phyloP scores from a whole-genome alignment of 2,797 vertebrate genomes.

The Micrastur ruficollis region DNA sequence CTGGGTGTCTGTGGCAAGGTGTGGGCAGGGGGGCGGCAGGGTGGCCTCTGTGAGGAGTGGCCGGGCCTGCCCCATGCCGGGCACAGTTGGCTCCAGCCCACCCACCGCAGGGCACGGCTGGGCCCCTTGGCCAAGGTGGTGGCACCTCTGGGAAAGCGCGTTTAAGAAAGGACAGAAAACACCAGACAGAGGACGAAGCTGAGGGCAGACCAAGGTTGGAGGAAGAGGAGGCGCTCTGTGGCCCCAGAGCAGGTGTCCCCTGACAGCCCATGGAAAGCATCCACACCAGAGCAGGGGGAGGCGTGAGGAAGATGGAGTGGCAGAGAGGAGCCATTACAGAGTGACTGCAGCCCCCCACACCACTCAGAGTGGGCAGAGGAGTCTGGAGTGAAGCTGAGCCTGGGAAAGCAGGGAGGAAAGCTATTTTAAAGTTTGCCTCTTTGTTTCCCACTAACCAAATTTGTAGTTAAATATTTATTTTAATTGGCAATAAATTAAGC shows the following conservation, averaged over 20 bases:
- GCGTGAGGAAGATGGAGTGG: rapidly evolving
- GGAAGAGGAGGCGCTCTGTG: background rate
- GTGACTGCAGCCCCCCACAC: background rate
- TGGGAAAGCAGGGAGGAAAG: background rate
- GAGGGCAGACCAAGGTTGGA: background rate
- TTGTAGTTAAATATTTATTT: background rate
- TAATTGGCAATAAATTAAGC: background rate
- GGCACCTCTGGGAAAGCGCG: rapidly evolving
- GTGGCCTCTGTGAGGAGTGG: background rate
- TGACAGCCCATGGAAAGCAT: background rate
- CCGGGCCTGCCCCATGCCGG: rapidly evolving
- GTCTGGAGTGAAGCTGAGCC: background rate
- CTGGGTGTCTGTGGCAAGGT: background rate
- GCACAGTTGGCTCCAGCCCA: rapidly evolving
- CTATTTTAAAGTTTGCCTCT: background rate
- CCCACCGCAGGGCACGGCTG: rapidly evolving
- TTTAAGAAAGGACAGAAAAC: background rate
- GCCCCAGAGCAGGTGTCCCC: background rate
- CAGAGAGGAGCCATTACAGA: background rate
- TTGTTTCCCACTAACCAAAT: background rate
- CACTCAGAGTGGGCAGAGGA: background rate
- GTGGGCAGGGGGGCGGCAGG: background rate
- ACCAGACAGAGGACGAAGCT: background rate
- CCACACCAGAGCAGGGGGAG: background rate
- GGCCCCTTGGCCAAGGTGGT: too few species aligned